Evolutionary conservation across 2,888 invertebrate species (phyloP).

Genomic region (Epiperipatus broadwayi): DNA sequence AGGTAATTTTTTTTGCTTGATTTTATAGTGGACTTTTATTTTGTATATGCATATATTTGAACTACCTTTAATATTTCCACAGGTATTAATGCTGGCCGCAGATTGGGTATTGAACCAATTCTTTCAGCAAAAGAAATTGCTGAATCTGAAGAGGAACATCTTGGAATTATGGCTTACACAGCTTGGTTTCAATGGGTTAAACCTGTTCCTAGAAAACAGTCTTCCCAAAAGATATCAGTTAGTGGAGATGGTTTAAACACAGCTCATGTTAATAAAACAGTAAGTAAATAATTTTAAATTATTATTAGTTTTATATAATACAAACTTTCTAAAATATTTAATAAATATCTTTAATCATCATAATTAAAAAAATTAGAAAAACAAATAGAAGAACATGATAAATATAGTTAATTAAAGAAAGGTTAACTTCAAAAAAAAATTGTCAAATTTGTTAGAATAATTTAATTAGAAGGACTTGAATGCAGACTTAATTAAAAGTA

Average conservation of each 20-base stretch:
- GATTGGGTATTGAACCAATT: constrained; percentile 65
- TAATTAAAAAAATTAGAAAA: too few species aligned
- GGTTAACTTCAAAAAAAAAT: too few species aligned
- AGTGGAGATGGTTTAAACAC: constrained; percentile 55
- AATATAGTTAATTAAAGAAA: too few species aligned
- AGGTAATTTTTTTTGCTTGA: constrained; percentile 32
- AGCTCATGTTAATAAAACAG: constrained; percentile 64
- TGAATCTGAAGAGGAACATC: constrained; percentile 79
- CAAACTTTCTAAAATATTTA: too few species aligned
- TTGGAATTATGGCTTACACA: constrained; percentile 93
- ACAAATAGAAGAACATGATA: too few species aligned
- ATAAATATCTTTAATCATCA: too few species aligned
- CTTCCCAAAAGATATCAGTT: constrained; percentile 59
- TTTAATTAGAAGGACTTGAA: too few species aligned
- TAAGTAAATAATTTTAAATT: constrained; percentile 28
- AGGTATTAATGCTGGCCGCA: constrained; percentile 41
- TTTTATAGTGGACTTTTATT: too few species aligned
- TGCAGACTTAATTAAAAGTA: too few species aligned
- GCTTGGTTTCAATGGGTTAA: constrained; percentile 76
- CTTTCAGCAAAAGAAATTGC: constrained; percentile 82
- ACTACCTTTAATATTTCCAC: constrained; percentile 13
- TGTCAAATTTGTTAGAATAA: too few species aligned
- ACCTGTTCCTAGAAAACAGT: constrained; percentile 45
- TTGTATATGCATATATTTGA: constrained; percentile 13
- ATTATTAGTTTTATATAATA: background rate